These are phyloP conservation scores for Daphoenositta chrysoptera DNA, from an alignment of 2,113 vertebrate species.

Conservation along the genomic window DNA sequence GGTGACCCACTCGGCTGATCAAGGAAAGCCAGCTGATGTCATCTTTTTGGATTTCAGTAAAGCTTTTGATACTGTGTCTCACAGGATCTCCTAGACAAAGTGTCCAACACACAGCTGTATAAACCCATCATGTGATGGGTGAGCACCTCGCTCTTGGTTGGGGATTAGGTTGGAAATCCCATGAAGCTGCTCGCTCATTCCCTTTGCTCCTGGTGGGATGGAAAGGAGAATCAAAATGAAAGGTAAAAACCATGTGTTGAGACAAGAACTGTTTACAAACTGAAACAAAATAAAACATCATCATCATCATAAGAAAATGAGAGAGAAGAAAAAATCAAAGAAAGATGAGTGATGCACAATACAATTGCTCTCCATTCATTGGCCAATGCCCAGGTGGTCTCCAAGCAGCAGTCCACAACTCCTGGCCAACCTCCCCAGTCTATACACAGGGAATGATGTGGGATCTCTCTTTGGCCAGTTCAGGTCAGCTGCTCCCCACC, in stretches of 20 bases:
- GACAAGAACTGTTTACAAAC: background rate
- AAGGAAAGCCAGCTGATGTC: background rate
- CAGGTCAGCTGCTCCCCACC: background rate
- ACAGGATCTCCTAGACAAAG: no score
- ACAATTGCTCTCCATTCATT: background rate
- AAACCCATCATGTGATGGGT: background rate
- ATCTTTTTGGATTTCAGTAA: background rate
- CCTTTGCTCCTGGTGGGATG: background rate
- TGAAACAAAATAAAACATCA: background rate
- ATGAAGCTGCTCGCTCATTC: background rate
- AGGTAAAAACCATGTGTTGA: background rate
- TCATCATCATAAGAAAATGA: background rate
- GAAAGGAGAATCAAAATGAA: background rate
- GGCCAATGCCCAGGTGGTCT: background rate
- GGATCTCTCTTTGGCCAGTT: background rate
- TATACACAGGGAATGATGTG: no score
- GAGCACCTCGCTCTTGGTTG: background rate
- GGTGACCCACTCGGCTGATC: background rate
- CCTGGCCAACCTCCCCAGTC: background rate
- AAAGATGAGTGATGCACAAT: background rate
- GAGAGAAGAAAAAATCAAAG: background rate
- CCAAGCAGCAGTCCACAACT: background rate
- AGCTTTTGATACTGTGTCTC: background rate
- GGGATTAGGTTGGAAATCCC: background rate
- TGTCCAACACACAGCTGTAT: background rate